Conservation (phyloP, 2,797 vertebrate genomes). For the Avahi laniger region DNA sequence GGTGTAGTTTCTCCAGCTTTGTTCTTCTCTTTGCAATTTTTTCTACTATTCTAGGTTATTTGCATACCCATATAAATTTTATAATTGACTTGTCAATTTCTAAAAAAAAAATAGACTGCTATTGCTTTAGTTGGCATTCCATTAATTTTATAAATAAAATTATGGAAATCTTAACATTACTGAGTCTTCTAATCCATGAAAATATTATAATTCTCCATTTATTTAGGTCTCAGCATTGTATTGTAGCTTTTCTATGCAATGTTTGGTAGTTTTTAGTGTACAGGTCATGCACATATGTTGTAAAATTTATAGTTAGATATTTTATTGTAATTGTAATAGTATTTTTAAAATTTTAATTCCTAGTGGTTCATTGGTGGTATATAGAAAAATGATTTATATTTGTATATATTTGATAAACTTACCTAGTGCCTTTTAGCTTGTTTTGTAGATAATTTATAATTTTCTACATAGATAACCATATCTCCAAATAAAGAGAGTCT, state of each 20-base stretch:
- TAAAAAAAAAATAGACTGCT: background rate
- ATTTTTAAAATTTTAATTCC: background rate
- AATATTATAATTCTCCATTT: background rate
- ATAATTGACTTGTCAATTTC: background rate
- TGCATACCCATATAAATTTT: background rate
- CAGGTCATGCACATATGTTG: background rate
- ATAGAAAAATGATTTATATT: background rate
- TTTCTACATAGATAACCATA: background rate
- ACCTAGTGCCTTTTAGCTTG: background rate
- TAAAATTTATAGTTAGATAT: background rate
- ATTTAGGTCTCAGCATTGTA: background rate
- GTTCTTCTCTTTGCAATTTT: background rate
- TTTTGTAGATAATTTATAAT: background rate
- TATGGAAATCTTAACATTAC: background rate
- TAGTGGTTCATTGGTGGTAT: background rate
- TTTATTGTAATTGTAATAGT: background rate
- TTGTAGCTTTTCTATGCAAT: background rate
- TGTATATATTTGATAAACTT: background rate
- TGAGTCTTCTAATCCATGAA: background rate
- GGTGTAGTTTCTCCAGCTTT: background rate
- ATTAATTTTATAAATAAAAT: background rate
- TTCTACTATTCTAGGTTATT: background rate
- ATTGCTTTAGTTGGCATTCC: background rate
- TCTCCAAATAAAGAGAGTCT: background rate
- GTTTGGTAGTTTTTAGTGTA: background rate